Evolutionary conservation across 2,113 vertebrate species (phyloP).

Genomic region (Otocyon megalotis): DNA sequence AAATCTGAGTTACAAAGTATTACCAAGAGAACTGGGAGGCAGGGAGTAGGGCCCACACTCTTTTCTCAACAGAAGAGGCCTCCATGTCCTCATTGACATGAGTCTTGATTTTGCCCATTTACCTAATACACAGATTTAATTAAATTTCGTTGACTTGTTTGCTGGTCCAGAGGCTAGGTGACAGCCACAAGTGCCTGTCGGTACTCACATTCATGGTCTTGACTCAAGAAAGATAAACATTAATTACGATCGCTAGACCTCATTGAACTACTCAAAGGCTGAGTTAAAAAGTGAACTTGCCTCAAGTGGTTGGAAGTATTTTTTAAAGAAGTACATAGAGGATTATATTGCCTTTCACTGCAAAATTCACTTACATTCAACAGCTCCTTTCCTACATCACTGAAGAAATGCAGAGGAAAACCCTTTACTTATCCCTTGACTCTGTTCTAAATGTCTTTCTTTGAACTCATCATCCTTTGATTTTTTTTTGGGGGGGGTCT

Average conservation of each 20-base stretch:
- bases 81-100: neutral
- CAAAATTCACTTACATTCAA: neutral
- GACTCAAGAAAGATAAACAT: neutral
- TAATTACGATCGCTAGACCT: neutral
- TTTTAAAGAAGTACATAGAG: neutral
- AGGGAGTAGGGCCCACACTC: neutral
- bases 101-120: neutral
- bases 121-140: neutral
- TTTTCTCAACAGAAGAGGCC: neutral
- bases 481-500: neutral
- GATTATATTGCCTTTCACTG: neutral
- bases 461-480: neutral
- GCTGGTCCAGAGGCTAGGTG: neutral
- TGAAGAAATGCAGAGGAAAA: neutral
- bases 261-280: neutral
- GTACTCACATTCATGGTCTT: rapidly evolving
- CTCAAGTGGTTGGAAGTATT: neutral
- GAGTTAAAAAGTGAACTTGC: neutral
- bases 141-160: neutral
- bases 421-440: neutral
- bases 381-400: neutral
- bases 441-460: neutral
- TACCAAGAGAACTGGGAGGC: neutral
- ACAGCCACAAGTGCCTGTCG: rapidly evolving
- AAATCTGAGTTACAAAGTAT: neutral